phyloP scores from a whole-genome alignment of 2,797 vertebrate genomes.

The Nyctibius grandis region DNA sequence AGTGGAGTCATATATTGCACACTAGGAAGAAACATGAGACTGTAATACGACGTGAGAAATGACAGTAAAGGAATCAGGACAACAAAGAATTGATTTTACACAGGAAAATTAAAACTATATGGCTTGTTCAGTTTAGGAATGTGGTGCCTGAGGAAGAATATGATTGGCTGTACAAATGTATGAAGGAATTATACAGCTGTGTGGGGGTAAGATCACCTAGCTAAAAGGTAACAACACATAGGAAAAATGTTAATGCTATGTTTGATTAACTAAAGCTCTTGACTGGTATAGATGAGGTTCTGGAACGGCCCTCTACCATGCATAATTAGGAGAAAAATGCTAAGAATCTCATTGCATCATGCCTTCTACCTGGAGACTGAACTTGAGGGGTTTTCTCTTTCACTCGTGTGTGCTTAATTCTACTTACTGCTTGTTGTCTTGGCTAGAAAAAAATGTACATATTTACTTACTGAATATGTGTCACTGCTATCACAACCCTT shows the following conservation, averaged over 20 bases:
- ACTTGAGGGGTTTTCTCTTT: background rate
- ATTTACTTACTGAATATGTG: background rate
- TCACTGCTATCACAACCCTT: background rate
- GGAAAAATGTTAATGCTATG: background rate
- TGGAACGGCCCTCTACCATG: background rate
- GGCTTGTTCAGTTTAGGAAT: background rate
- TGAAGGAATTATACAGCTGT: background rate
- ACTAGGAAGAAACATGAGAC: background rate
- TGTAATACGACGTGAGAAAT: background rate
- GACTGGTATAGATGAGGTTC: background rate
- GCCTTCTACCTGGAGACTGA: background rate
- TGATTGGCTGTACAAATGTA: background rate
- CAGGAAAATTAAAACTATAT: background rate
- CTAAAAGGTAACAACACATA: background rate
- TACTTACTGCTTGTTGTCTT: background rate
- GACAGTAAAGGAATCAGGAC: background rate
- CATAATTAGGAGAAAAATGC: background rate
- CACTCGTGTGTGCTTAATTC: background rate
- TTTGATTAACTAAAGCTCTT: background rate
- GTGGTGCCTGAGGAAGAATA: background rate
- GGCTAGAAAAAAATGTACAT: background rate
- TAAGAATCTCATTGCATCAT: background rate
- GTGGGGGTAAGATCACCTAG: background rate
- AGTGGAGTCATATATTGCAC: background rate
- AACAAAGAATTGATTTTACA: background rate